Base-by-base conservation (phyloP, 2,888 invertebrate species). In the Mechanitis messenoides region DNA sequence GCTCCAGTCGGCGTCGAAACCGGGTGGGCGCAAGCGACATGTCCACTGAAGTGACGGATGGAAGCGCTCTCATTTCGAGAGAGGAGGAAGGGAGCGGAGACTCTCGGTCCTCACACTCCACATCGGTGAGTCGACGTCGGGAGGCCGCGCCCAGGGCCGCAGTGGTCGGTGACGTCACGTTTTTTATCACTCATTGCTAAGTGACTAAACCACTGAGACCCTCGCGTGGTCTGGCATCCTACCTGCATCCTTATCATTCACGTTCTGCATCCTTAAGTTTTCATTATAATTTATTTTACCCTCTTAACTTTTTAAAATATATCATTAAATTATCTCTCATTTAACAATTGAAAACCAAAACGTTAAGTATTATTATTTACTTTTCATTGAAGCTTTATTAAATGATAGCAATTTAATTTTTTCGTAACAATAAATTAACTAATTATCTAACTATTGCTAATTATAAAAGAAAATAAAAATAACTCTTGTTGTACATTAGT, bases 1-100 rank as follows among this genome's bases (percentile, higher is more conserved):
- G 86, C 65, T 74, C 78, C 68, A 84, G 87, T 68, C 87, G 93
- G 35, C 92, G 95, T 58, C 92, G 94, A 72, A 94, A 94, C 83
- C 94, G 94, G 79, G 94, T 95, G 74, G 95, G 95, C 66, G 93
- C 93, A 76, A 93, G 93, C 82, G 95, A 94, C 79, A 88, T 91
- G 73, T 76, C 87, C 58, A 71, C 76, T 69, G 79, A 78, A 64
- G 78, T 76, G 66, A 78, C 76, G 71, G 74, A 77, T 68, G 73
- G 78, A 67, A 74, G 69, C 74, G 73, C 78, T 70, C 75, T 79
- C 71, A 78, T 83, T 76, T 74, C 75, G 75, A 87, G 85, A 81
- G 87, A 87, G 80, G 88, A 88, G 73, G 89, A 89, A 78, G 87
- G 84, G 78, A 89, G 89, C 81, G 85, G 85, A 72, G 89, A 89